Conservation (phyloP, 2,888 invertebrate genomes). For the Cylindroiulus punctatus region DNA sequence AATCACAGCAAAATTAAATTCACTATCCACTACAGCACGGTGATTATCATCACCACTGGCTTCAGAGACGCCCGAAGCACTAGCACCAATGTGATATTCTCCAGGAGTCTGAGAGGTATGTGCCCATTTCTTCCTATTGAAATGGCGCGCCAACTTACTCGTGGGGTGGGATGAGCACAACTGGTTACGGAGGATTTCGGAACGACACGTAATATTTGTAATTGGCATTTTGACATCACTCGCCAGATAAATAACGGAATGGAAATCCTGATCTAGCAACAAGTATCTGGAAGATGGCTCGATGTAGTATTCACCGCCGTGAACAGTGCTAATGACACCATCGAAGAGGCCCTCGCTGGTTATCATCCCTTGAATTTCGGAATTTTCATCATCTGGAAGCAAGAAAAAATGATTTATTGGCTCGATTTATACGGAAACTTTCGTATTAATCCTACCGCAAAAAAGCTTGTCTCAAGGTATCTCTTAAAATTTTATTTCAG, state of each 20-base stretch:
- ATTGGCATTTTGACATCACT: constrained; percentile 75
- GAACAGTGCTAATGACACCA: constrained; percentile 81
- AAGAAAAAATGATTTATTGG: background rate
- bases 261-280: constrained; percentile 68
- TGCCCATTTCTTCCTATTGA: constrained; percentile 24
- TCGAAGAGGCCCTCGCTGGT: constrained; percentile 89
- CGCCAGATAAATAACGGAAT: constrained; percentile 84
- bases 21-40: constrained; percentile 40
- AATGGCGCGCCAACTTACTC: constrained; percentile 42
- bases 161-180: constrained; percentile 39
- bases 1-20: constrained; percentile 51
- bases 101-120: constrained; percentile 36
- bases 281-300: constrained; percentile 80
- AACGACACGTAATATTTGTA: constrained; percentile 69
- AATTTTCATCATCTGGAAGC: constrained; percentile 80
- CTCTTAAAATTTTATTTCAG: too few species aligned
- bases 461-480: too few species aligned
- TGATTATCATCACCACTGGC: constrained; percentile 5
- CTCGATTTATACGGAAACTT: too few species aligned
- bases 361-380: constrained; percentile 84
- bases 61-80: constrained; percentile 1
- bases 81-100: constrained; percentile 47
- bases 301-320: constrained; percentile 77
- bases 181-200: constrained; percentile 70
- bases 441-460: too few species aligned